Base-by-base conservation (phyloP, 2,113 vertebrate genomes). In the Sphyrna mokarran region DNA sequence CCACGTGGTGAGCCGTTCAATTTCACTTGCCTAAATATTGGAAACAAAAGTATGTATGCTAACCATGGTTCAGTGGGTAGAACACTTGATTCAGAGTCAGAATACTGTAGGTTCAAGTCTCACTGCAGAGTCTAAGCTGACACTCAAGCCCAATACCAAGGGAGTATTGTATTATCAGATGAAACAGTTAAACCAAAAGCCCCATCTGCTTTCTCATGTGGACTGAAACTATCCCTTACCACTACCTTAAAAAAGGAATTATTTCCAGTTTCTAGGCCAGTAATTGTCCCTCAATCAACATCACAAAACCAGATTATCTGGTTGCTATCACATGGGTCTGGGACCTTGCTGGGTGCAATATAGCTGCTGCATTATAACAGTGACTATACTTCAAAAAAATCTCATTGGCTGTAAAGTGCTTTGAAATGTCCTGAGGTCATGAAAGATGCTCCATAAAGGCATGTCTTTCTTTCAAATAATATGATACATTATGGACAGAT, bases 1-100 rank as follows among this genome's bases (percentile, higher is more conserved):
- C 99, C 99, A 99, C 0, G 98, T 99, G 86, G 98, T 98, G 96
- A 99, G 97, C 2, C 98, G 98, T 96, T 99, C 99, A 0, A 99
- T 99, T 97, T 99, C 99, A 0, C 98, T 99, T 96, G 99, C 99
- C 99, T 99, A 78, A 94, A 48, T 80, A 96, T 48, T 33, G 23
- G 72, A 29, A 95, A 7, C 40, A 43, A 95, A 48, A 54, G 40
- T 23, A 72, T 9, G 72, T 76, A 33, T 33, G 29, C 26, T 33
- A 76, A 29, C 72, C 8, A 11, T n/a, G 72, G 26, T 33, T 76
- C 33, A 68, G 72, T 13, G 29, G 72, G 29, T 76, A 33, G 29
- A 33, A 76, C 26, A 2, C 72, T 76, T 1, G 72, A 29, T 8
- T 11, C 66, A 16, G 29, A 76, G 29, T 76, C 72, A 76, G 72